These are phyloP conservation scores for Cardiocondyla obscurior DNA, from an alignment of 1,140 invertebrate genomes.

Conservation along the genomic window DNA sequence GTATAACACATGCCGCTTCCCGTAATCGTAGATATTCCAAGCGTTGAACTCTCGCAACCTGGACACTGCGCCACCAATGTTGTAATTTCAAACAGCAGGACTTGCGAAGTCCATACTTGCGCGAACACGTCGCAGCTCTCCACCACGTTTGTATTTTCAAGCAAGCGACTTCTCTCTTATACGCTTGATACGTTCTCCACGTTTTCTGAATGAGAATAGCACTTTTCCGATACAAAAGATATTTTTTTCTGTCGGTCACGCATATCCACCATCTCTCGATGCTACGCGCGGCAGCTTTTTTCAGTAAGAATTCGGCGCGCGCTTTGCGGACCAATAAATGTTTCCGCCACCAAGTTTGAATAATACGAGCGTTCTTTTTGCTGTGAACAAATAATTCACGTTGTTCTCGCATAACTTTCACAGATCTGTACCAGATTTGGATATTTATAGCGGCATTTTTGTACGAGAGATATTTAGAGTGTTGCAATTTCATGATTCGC, in stretches of 20 bases:
- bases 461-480: constrained; percentile 74
- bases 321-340: constrained; percentile 75
- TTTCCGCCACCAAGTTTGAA: constrained; percentile 83
- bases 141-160: constrained; percentile 73
- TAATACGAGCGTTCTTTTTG: constrained; percentile 73
- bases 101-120: not conserved
- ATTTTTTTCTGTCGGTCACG: constrained; percentile 59
- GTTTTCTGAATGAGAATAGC: constrained; percentile 69
- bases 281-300: constrained; percentile 69
- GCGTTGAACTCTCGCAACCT: not conserved
- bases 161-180: constrained; percentile 45
- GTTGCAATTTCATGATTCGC: constrained; percentile 77
- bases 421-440: constrained; percentile 82
- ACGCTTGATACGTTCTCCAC: constrained; percentile 63
- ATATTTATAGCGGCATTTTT: constrained; percentile 74
- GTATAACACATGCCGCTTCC: constrained; percentile 62
- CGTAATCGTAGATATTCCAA: constrained; percentile 40
- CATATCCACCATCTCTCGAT: constrained; percentile 74
- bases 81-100: constrained; percentile 11
- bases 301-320: constrained; percentile 78
- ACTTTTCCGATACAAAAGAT: constrained; percentile 38
- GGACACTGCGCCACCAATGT: constrained; percentile 6
- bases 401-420: constrained; percentile 76
- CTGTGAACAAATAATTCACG: constrained; percentile 78
- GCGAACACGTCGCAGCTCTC: constrained; percentile 44